phyloP scores from a whole-genome alignment of 2,888 invertebrate species.

The Aleiodes alternator region DNA sequence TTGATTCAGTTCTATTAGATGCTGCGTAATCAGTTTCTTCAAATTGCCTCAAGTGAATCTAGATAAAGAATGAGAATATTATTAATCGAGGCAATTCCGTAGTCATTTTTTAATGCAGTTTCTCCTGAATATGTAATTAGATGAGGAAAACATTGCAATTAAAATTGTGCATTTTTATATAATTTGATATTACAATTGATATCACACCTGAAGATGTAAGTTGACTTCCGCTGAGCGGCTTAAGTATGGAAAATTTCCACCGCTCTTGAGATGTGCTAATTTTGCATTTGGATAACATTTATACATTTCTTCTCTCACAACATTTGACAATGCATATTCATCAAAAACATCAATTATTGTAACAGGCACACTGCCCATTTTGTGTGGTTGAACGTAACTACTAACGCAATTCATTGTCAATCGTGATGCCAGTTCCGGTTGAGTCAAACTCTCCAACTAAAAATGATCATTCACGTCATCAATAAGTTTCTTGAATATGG shows the following conservation, averaged over 20 bases:
- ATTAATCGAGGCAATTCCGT: background rate
- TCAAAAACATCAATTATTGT: conserved; percentile 94
- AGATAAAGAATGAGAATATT: conserved; percentile 64
- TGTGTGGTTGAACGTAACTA: conserved; percentile 86
- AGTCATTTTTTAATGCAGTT: too few relatives aligned
- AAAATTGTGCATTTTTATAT: background rate
- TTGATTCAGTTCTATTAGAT: conserved; percentile 73
- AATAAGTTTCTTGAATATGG: background rate
- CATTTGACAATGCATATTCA: conserved; percentile 87
- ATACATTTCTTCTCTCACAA: conserved; percentile 88
- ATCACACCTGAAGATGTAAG: conserved; percentile 87
- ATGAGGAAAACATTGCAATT: background rate
- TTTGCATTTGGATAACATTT: conserved; percentile 92
- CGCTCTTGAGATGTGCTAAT: conserved; percentile 90
- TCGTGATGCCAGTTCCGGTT: conserved; percentile 90
- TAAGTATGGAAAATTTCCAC: conserved; percentile 94
- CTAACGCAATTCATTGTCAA: conserved; percentile 90
- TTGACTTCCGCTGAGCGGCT: conserved; percentile 93
- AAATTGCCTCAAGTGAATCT: conserved; percentile 86
- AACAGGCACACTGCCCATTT: conserved; percentile 82
- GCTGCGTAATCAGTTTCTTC: conserved; percentile 80
- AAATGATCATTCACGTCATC: conserved; percentile 8
- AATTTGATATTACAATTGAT: conserved; percentile 20
- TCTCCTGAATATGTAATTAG: too few relatives aligned
- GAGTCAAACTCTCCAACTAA: conserved; percentile 88